These are phyloP conservation scores for Cebus imitator DNA, from an alignment of 2,113 vertebrate genomes.

Conservation along the genomic window DNA sequence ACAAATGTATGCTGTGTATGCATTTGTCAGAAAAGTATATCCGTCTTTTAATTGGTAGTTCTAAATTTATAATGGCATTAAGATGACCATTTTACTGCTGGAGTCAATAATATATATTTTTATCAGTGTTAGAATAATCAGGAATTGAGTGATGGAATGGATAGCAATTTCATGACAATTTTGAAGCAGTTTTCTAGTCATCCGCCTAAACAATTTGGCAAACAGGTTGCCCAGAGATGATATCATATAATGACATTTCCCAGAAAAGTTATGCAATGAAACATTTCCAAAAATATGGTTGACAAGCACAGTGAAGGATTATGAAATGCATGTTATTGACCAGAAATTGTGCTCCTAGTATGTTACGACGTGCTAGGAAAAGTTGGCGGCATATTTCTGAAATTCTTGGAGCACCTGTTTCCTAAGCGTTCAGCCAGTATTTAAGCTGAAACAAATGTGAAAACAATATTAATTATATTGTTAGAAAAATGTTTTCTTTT, in stretches of 20 bases:
- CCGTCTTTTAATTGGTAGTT: slow-evolving; percentile 2
- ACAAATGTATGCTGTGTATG: neutral
- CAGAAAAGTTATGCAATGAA: slow-evolving; percentile 65
- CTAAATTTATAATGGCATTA: neutral
- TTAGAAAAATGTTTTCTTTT: slow-evolving; percentile 21
- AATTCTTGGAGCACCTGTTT: slow-evolving; percentile 31
- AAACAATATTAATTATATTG: neutral
- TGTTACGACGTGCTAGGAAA: neutral
- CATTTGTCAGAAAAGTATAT: neutral
- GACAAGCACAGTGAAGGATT: neutral
- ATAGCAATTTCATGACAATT: neutral
- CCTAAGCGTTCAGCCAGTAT: neutral
- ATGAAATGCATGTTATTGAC: slow-evolving; percentile 42
- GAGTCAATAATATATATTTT: slow-evolving; percentile 20
- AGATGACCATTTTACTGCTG: neutral
- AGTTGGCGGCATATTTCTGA: neutral
- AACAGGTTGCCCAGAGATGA: slow-evolving; percentile 54
- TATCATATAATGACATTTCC: slow-evolving; percentile 65
- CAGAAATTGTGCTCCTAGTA: neutral
- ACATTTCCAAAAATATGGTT: slow-evolving; percentile 51
- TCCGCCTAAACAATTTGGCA: slow-evolving; percentile 44
- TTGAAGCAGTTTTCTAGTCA: slow-evolving; percentile 16
- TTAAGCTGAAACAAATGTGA: slow-evolving; percentile 31
- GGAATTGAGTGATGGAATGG: neutral
- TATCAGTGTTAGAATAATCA: neutral